These are phyloP conservation scores for Junonia oenone DNA, from an alignment of 2,888 invertebrate genomes.

Conservation along the genomic window DNA sequence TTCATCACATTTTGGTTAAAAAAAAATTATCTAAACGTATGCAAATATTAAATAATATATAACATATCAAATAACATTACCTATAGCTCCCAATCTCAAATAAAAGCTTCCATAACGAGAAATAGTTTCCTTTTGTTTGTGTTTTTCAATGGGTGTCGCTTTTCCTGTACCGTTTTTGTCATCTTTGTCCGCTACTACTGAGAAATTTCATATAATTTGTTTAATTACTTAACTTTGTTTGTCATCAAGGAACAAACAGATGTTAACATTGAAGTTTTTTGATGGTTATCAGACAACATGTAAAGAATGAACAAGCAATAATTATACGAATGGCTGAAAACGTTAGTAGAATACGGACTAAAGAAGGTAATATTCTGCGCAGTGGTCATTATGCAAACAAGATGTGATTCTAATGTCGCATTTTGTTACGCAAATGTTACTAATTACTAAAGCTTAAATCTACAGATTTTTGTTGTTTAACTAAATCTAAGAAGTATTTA, in stretches of 20 bases:
- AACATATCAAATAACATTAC: conserved; percentile 69
- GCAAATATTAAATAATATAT: too few species aligned
- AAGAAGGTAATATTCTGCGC: conserved; percentile 68
- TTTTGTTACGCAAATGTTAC: conserved; percentile 74
- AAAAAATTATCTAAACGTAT: neutral
- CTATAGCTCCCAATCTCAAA: conserved; percentile 89
- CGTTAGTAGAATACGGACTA: conserved; percentile 65
- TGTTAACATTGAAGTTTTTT: conserved; percentile 9
- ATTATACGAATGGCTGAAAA: conserved; percentile 55
- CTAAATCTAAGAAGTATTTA: conserved; percentile 12
- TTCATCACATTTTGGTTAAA: neutral
- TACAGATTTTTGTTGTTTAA: conserved; percentile 32
- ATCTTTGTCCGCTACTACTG: conserved; percentile 56
- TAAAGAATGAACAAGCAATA: conserved; percentile 40
- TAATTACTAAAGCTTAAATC: conserved; percentile 55
- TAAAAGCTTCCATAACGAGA: conserved; percentile 91
- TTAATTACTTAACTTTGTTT: neutral
- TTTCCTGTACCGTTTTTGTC: conserved; percentile 57
- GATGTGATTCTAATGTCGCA: conserved; percentile 78
- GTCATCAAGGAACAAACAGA: neutral
- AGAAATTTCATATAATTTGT: neutral
- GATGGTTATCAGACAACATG: conserved; percentile 30
- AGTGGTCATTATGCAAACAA: conserved; percentile 71
- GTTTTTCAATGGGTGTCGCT: conserved; percentile 52
- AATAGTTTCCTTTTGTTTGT: conserved; percentile 59